Conservation (phyloP, 1,140 invertebrate species). For the Riptortus pedestris region DNA sequence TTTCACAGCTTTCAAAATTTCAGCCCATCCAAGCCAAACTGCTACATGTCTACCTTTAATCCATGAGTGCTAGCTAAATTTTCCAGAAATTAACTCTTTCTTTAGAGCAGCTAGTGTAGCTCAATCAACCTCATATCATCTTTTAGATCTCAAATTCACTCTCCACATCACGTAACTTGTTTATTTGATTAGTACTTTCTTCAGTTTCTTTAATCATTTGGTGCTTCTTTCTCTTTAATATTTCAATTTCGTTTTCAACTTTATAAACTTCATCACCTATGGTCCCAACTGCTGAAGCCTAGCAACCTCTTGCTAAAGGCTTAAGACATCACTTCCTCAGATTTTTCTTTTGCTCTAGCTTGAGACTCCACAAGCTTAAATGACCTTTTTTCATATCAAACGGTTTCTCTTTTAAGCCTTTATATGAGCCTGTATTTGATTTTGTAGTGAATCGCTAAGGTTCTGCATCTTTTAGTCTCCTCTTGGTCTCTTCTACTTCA, state of each 20-base stretch:
- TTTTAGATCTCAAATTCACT: constrained; percentile 71
- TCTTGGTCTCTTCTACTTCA: constrained; percentile 45
- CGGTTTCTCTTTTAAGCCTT: constrained; percentile 35
- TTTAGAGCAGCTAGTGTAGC: constrained; percentile 77
- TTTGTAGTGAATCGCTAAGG: constrained; percentile 41
- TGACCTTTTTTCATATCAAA: constrained; percentile 34
- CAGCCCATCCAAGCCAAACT: constrained; percentile 62
- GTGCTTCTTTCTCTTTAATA: constrained; percentile 51
- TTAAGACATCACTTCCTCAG: constrained; percentile 26
- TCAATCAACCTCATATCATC: constrained; percentile 66
- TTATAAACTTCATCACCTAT: constrained; percentile 53
- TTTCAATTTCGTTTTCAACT: constrained; percentile 43
- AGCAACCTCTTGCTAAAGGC: constrained; percentile 46
- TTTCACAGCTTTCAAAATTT: no score
- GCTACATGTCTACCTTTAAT: constrained; percentile 54
- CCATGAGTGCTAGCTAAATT: constrained; percentile 44
- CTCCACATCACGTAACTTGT: constrained; percentile 62
- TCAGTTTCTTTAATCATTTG: constrained; percentile 51
- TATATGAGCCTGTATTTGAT: constrained; percentile 32
- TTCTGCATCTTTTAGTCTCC: constrained; percentile 62
- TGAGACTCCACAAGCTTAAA: constrained; percentile 28
- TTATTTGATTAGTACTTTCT: constrained; percentile 46
- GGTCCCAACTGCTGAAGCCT: constrained; percentile 54
- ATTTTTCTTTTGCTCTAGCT: constrained; percentile 27
- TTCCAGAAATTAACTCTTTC: constrained; percentile 78